These are phyloP conservation scores for Mohoua ochrocephala DNA, from an alignment of 2,113 vertebrate species.

Conservation along the genomic window DNA sequence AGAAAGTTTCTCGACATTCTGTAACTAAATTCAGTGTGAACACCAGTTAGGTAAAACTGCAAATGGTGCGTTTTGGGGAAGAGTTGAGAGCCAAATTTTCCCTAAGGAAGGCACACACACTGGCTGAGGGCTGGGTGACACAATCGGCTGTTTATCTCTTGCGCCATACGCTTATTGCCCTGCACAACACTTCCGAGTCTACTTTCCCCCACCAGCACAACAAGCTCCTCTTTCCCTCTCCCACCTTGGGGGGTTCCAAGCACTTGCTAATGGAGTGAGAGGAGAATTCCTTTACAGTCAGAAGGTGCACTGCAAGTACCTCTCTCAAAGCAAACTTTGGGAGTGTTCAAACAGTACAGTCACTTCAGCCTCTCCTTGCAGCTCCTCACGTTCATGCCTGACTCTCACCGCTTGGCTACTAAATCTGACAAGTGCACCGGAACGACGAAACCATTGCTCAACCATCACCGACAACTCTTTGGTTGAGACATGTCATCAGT, in stretches of 20 bases:
- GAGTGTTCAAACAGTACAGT: not conserved
- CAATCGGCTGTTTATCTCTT: not conserved
- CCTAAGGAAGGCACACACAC: not conserved
- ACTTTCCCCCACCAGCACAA: not conserved
- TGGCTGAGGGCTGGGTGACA: not conserved
- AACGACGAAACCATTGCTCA: fast-evolving
- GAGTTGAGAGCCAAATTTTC: not conserved
- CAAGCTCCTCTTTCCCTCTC: not conserved
- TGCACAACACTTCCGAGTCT: fast-evolving
- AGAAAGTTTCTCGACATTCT: not conserved
- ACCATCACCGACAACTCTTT: not conserved
- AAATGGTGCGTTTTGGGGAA: not conserved
- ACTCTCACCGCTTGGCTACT: fast-evolving
- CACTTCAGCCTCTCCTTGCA: fast-evolving
- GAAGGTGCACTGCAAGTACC: not conserved
- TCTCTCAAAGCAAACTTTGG: not conserved
- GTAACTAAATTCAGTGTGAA: not conserved
- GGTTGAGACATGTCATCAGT: not conserved
- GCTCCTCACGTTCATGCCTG: not conserved
- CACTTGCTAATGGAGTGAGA: not conserved
- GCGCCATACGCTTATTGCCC: fast-evolving
- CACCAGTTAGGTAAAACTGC: not conserved
- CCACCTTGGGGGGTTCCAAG: not conserved
- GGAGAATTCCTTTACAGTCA: not conserved
- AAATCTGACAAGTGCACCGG: not conserved